phyloP scores from a whole-genome alignment of 2,797 vertebrate genomes.

The Micropoecilia bifurca region DNA sequence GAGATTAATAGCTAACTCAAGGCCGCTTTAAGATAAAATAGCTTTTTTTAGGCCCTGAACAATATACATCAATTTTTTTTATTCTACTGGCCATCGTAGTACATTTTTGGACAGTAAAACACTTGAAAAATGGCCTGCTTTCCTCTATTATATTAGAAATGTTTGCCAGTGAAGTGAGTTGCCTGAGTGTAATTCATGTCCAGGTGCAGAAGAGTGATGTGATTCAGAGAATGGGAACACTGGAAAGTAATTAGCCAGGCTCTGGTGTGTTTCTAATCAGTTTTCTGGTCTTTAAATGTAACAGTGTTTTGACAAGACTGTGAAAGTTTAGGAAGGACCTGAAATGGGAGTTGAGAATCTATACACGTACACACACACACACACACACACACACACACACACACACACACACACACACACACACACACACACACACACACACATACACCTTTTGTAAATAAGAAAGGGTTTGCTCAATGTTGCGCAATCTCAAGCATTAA shows the following conservation, averaged over 20 bases:
- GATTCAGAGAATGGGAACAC: not conserved
- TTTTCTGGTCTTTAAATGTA: not conserved
- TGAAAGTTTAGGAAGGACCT: not conserved
- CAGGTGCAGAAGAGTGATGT: constrained; percentile 3
- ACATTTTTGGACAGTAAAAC: not conserved
- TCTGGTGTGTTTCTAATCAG: not conserved
- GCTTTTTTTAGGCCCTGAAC: too few species aligned
- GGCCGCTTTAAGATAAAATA: too few species aligned
- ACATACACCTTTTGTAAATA: not conserved
- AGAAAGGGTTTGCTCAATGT: not conserved
- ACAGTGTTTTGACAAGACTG: not conserved
- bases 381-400: not conserved
- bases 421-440: not conserved
- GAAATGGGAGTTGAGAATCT: not conserved
- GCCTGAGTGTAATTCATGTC: not conserved
- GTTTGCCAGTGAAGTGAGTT: not conserved
- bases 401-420: not conserved
- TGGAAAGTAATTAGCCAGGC: not conserved
- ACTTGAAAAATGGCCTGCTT: not conserved
- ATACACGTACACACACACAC: not conserved
- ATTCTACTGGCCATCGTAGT: not conserved
- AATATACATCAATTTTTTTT: not conserved
- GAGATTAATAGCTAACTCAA: too few species aligned
- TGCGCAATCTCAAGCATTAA: not conserved
- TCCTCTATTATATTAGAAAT: not conserved